A percentile compares a stretch with the other conserved stretches of the same genome.
These are phyloP conservation scores for Aporophyla nigra DNA, from an alignment of 2,888 invertebrate species.

Conservation along the genomic window DNA sequence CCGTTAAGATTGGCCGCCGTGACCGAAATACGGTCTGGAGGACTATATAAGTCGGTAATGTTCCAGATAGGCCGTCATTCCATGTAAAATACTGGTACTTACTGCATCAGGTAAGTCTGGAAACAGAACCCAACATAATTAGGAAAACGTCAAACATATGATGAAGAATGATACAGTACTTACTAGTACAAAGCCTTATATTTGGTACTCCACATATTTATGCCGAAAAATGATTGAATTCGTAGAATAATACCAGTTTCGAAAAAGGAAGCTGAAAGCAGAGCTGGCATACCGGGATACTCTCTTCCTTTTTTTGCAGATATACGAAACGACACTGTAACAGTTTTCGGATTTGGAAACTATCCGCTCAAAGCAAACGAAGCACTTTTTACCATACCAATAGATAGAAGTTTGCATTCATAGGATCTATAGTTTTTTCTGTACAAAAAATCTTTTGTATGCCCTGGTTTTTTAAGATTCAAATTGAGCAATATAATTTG, in stretches of 20 bases:
- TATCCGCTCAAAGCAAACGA: conserved; percentile 26
- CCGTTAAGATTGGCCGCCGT: too few relatives aligned
- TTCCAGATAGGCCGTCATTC: too few relatives aligned
- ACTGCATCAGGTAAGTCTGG: too few relatives aligned
- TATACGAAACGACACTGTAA: conserved; percentile 26
- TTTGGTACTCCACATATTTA: not conserved
- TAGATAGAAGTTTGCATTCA: not conserved
- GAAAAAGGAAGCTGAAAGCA: not conserved
- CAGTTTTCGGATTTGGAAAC: conserved; percentile 34
- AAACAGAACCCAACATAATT: too few relatives aligned
- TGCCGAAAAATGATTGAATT: not conserved
- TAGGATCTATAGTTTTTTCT: not conserved
- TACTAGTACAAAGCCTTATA: not conserved
- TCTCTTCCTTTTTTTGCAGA: conserved; percentile 3
- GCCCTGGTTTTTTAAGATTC: not conserved
- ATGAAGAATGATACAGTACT: too few relatives aligned
- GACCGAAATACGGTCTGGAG: too few relatives aligned
- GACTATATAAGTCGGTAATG: too few relatives aligned
- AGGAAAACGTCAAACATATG: too few relatives aligned
- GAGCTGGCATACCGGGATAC: not conserved
- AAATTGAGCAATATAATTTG: not conserved
- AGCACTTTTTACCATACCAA: not conserved
- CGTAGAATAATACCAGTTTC: not conserved
- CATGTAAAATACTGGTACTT: too few relatives aligned
- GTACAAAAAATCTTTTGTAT: not conserved